phyloP scores from a whole-genome alignment of 2,888 invertebrate genomes.

The Blera fallax region DNA sequence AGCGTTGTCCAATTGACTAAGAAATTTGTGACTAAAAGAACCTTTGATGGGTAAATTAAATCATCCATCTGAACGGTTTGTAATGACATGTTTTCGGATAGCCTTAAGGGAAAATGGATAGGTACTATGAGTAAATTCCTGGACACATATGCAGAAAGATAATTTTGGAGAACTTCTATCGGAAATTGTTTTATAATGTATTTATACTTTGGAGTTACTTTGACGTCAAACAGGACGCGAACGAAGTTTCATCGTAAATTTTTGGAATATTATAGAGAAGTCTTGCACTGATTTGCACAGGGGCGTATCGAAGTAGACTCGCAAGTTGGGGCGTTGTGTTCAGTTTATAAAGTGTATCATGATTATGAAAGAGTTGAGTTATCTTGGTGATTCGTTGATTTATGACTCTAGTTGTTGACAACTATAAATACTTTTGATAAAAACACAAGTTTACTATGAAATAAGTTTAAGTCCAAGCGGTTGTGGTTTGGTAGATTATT shows the following conservation, averaged over 20 bases:
- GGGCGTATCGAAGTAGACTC: not conserved
- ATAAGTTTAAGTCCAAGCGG: too few relatives aligned
- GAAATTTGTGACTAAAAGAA: not conserved
- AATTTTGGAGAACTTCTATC: slow-evolving; percentile 69
- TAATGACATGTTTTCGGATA: slow-evolving; percentile 43
- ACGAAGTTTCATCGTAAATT: not conserved
- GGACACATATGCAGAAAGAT: slow-evolving; percentile 42
- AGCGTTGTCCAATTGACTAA: not conserved
- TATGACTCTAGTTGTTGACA: too few relatives aligned
- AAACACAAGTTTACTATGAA: too few relatives aligned
- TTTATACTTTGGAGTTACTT: slow-evolving; percentile 73
- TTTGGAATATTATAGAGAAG: not conserved
- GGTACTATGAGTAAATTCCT: not conserved
- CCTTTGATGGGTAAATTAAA: slow-evolving; percentile 61
- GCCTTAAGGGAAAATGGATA: not conserved
- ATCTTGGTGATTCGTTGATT: too few relatives aligned
- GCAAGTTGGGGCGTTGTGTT: not conserved
- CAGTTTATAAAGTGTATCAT: not conserved
- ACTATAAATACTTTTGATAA: too few relatives aligned
- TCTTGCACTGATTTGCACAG: slow-evolving; percentile 10
- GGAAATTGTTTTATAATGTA: slow-evolving; percentile 78
- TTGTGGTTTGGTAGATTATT: too few relatives aligned
- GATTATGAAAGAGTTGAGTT: too few relatives aligned
- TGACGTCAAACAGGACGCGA: slow-evolving; percentile 53
- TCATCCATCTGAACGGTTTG: slow-evolving; percentile 60